Percentiles rank a stretch among this genome's conserved stretches.
These are phyloP conservation scores for Luehdorfia chinensis DNA, from an alignment of 1,140 invertebrate genomes.

Conservation along the genomic window DNA sequence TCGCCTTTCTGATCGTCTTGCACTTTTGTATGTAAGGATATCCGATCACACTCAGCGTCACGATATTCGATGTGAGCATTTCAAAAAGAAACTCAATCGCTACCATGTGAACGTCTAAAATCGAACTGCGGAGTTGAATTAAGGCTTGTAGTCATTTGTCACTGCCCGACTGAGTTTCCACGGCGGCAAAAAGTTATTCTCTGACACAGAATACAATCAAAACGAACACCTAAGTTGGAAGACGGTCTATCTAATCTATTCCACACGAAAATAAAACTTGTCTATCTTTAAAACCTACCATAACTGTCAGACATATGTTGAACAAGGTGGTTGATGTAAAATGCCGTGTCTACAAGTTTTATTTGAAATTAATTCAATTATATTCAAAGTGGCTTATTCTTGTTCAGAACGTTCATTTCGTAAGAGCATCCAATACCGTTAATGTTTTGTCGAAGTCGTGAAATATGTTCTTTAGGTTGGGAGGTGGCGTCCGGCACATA, in stretches of 20 bases:
- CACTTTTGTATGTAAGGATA: constrained; percentile 16
- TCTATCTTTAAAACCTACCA: constrained; percentile 8
- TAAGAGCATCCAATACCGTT: constrained; percentile 9
- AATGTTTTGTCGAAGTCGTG: constrained; percentile 8
- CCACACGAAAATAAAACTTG: constrained; percentile 6
- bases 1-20: constrained; percentile 1
- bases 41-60: constrained; percentile 4
- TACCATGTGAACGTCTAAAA: background rate
- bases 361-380: constrained; percentile 19
- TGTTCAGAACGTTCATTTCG: background rate
- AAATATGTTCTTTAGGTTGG: constrained; percentile 1
- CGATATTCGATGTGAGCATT: background rate
- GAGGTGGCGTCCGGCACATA: background rate
- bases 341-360: constrained; percentile 16
- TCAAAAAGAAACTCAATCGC: constrained; percentile 1
- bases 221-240: constrained; percentile 16
- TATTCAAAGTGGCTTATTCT: constrained; percentile 9
- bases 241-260: constrained; percentile 16
- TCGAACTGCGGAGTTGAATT: background rate
- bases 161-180: constrained; percentile 13
- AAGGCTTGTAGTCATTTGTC: constrained; percentile 11
- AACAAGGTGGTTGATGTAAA: constrained; percentile 16
- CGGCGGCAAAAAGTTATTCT: constrained; percentile 13
- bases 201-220: constrained; percentile 16
- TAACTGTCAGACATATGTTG: constrained; percentile 14